Conservation (phyloP, 2,797 vertebrate genomes). For the Diglossa cyanea region DNA sequence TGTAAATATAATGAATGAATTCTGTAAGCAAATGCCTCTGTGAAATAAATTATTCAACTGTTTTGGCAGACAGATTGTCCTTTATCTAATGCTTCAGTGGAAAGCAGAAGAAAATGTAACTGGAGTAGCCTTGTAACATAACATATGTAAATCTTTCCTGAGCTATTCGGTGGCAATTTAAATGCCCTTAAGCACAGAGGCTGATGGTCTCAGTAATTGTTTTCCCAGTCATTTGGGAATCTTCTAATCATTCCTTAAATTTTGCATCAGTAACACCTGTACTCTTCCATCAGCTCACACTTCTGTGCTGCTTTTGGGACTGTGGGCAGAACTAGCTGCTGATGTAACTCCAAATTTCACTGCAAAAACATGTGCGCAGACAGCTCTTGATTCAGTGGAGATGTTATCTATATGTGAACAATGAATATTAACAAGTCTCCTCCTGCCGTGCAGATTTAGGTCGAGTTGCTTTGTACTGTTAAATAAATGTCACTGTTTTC, state of each 20-base stretch:
- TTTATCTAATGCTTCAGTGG: constrained; percentile 11
- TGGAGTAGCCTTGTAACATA: neutral
- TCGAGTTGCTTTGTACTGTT: neutral
- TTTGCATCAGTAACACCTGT: constrained; percentile 48
- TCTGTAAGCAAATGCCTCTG: neutral
- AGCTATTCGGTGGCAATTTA: constrained; percentile 31
- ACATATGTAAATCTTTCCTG: constrained; percentile 7
- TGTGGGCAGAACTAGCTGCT: neutral
- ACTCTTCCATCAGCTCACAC: neutral
- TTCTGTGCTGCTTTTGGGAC: neutral
- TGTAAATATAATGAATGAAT: neutral
- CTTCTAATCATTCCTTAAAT: constrained; percentile 51
- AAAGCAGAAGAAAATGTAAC: constrained; percentile 18
- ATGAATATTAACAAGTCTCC: neutral
- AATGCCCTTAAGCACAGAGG: neutral
- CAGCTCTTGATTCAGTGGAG: neutral
- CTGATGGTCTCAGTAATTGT: neutral
- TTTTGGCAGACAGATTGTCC: constrained; percentile 21
- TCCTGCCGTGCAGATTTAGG: neutral
- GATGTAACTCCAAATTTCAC: neutral
- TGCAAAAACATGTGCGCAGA: neutral
- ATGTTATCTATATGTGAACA: neutral
- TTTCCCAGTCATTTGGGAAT: constrained; percentile 23
- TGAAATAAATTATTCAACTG: constrained; percentile 12
- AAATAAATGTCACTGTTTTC: neutral